Percentiles rank a stretch among this genome's conserved stretches.
These are phyloP conservation scores for Amorpha juglandis DNA, from an alignment of 2,888 invertebrate genomes.

Conservation along the genomic window DNA sequence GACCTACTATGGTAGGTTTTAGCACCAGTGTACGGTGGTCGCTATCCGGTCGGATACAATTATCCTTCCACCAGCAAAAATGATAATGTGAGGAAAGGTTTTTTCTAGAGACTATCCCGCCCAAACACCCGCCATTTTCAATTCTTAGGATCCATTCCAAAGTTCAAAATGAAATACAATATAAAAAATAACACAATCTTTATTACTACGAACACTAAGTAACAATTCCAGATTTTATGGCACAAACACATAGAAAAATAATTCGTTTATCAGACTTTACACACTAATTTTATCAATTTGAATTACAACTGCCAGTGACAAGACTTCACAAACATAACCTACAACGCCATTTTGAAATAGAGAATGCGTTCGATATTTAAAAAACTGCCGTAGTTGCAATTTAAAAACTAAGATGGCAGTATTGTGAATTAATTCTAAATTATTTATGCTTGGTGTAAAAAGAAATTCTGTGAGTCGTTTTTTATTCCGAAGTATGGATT, in stretches of 20 bases:
- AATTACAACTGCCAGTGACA: not conserved
- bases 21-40: too few species aligned
- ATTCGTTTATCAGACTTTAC: slow-evolving; percentile 37
- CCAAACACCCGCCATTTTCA: too few species aligned
- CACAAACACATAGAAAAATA: slow-evolving; percentile 47
- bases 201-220: slow-evolving; percentile 50
- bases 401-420: not conserved
- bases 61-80: too few species aligned
- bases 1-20: too few species aligned
- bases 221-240: slow-evolving; percentile 54
- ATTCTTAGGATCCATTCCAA: too few species aligned
- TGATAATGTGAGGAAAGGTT: too few species aligned
- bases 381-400: not conserved
- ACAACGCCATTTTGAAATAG: not conserved
- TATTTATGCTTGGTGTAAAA: not conserved
- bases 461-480: too few species aligned
- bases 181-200: slow-evolving; percentile 44
- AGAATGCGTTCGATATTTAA: not conserved
- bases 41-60: too few species aligned
- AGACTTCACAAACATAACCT: not conserved
- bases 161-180: not conserved
- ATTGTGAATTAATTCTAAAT: not conserved
- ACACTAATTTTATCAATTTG: not conserved
- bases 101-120: too few species aligned
- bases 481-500: too few species aligned